Evolutionary conservation across 2,888 invertebrate genomes (phyloP), one percentile per base, ranked within the genome.

Genomic region (Tortrix viridana): DNA sequence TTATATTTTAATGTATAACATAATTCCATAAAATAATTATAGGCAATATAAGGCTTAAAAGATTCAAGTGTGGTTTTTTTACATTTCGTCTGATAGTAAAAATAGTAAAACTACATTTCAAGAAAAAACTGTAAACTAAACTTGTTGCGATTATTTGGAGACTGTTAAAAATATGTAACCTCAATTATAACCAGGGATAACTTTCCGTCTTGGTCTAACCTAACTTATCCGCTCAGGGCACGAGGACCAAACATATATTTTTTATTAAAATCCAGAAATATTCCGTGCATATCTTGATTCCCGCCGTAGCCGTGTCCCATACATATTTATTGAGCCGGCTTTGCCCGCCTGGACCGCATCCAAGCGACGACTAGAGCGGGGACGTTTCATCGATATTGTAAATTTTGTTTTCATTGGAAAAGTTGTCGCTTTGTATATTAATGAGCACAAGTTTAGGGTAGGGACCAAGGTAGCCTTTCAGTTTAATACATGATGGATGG

Each of bases 281-380:
- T 54, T 26, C 60, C 49, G 20, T 49, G 37, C 61, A 44, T 61
- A n/a, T n/a, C 38, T 38, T 38, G 4, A 5, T 32, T 49, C 26
- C 22, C 43, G 26, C 44, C 18, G 50, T 3, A 18, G 38, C 37
- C 38, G 41, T 20, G 20, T 23, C 20, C 73, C 80, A 81, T 85
- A 81, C 85, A 86, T 85, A 86, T 86, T 82, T 84, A 86, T 85
- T 75, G 78, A 73, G 69, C 74, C 69, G 72, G 66, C 70, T 71
- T 66, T 66, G 63, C 68, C 66, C 68, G 75, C 74, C 69, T 82
- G 81, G 82, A 78, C 72, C 71, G 65, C 63, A 67, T 80, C 81
- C 82, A 82, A 80, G 47, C 12, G 60, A 37, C 57, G 32, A 20
- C 23, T 69, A 66, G 49, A 26, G 43, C 19, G 26, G 32, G 26